phyloP scores from a whole-genome alignment of 2,113 vertebrate species.

The Alethe diademata region DNA sequence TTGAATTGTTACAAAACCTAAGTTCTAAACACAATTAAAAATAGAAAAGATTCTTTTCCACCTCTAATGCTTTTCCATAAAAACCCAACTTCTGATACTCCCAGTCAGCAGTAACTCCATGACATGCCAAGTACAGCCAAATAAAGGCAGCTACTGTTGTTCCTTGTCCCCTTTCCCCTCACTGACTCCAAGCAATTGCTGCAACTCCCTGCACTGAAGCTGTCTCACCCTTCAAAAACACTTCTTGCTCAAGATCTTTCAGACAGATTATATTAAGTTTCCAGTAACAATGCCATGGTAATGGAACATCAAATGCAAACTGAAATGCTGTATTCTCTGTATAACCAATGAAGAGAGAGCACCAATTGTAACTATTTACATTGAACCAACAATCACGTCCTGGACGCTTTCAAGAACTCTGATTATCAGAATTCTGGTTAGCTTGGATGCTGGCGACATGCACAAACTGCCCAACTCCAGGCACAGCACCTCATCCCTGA shows the following conservation, averaged over 20 bases:
- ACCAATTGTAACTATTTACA: neutral
- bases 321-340: neutral
- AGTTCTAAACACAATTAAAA: neutral
- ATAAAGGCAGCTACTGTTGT: neutral
- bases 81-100: neutral
- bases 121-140: neutral
- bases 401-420: neutral
- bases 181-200: neutral
- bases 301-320: neutral
- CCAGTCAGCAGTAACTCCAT: neutral
- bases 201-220: neutral
- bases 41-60: neutral
- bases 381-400: neutral
- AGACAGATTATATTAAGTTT: neutral
- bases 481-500: neutral
- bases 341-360: neutral
- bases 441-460: neutral
- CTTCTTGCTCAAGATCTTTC: slow-evolving; percentile 1
- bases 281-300: neutral
- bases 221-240: neutral
- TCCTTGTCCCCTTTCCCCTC: neutral
- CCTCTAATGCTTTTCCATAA: neutral
- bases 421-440: neutral
- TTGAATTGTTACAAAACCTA: neutral
- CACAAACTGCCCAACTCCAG: neutral